These are phyloP conservation scores for Cerceris ruficornis DNA, from an alignment of 2,888 invertebrate species.

Conservation along the genomic window DNA sequence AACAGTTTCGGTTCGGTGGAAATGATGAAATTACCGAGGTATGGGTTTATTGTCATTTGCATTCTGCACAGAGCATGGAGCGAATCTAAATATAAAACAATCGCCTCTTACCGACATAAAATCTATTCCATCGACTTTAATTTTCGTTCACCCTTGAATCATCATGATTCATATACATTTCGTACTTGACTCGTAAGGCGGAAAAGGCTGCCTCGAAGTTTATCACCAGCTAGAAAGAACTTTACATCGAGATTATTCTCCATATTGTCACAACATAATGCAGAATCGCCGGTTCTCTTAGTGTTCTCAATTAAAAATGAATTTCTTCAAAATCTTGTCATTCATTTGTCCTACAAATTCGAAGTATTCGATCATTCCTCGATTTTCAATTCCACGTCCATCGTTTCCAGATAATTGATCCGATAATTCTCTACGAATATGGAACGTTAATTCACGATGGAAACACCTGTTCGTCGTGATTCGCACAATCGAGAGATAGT, in stretches of 20 bases:
- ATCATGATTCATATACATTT: constrained; percentile 16
- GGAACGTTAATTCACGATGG: constrained; percentile 24
- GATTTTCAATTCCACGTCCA: background rate
- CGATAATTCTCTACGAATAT: constrained; percentile 7
- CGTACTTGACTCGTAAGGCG: constrained; percentile 22
- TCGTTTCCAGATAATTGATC: too few relatives aligned
- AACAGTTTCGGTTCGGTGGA: too few relatives aligned
- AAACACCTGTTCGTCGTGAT: constrained; percentile 9
- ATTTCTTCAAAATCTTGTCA: too few relatives aligned
- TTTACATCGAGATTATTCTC: too few relatives aligned
- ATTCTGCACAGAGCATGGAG: background rate
- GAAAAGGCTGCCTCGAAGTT: constrained; percentile 4
- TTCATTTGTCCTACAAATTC: too few relatives aligned
- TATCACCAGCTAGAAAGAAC: too few relatives aligned
- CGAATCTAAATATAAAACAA: background rate
- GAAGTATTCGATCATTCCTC: too few relatives aligned
- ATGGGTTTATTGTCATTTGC: too few relatives aligned
- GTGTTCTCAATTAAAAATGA: too few relatives aligned
- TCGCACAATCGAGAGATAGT: constrained; percentile 3
- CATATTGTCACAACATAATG: too few relatives aligned
- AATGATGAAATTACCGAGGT: too few relatives aligned
- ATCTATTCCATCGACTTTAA: constrained; percentile 22
- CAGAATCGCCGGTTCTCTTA: too few relatives aligned
- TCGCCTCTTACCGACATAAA: background rate
- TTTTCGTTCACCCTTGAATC: constrained; percentile 29